phyloP scores from a whole-genome alignment of 2,888 invertebrate species.

The Priocnemis perturbator region DNA sequence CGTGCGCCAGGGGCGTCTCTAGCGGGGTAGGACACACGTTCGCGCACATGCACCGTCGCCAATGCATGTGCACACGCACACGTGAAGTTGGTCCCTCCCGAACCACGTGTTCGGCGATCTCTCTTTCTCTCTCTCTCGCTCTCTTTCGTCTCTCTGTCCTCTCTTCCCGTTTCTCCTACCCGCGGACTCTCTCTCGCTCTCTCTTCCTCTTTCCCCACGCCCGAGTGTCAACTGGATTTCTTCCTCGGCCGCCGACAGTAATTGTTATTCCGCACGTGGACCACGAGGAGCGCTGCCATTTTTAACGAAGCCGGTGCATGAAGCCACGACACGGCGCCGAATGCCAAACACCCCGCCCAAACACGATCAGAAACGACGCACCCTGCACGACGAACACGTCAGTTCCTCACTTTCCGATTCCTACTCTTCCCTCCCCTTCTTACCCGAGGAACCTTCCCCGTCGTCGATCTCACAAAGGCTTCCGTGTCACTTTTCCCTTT shows the following conservation, averaged over 20 bases:
- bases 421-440: slow-evolving; percentile 31
- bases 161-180: slow-evolving; percentile 11
- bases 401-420: slow-evolving; percentile 16
- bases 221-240: slow-evolving; percentile 78
- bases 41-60: slow-evolving; percentile 46
- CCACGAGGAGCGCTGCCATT: slow-evolving; percentile 76
- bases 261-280: slow-evolving; percentile 75
- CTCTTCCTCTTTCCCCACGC: slow-evolving; percentile 42
- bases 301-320: slow-evolving; percentile 68
- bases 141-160: slow-evolving; percentile 24
- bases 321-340: slow-evolving; percentile 32
- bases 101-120: slow-evolving; percentile 65
- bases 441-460: neutral
- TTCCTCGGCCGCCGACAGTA: slow-evolving; percentile 77
- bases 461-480: too few relatives aligned
- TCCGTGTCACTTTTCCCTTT: slow-evolving; percentile 17
- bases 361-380: slow-evolving; percentile 54
- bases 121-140: slow-evolving; percentile 24
- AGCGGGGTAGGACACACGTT: slow-evolving; percentile 9
- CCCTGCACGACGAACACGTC: neutral
- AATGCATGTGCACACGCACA: slow-evolving; percentile 18
- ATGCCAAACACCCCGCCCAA: slow-evolving; percentile 66
- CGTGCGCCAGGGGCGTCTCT: slow-evolving; percentile 60
- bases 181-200: slow-evolving; percentile 29
- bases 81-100: slow-evolving; percentile 22